Conservation (phyloP, 1,140 invertebrate species). For the Papilio aristodemus region DNA sequence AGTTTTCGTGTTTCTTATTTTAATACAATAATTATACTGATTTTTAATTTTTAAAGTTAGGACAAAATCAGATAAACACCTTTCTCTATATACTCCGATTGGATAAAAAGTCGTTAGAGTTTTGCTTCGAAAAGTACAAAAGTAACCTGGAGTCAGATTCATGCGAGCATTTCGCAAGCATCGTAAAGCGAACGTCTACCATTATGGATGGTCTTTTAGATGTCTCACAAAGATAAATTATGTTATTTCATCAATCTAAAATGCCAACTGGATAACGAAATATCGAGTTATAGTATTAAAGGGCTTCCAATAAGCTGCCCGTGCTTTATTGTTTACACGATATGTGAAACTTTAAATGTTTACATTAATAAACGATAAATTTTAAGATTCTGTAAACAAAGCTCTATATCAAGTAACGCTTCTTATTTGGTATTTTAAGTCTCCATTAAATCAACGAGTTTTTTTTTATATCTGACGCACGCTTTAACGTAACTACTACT, state of each 20-base stretch:
- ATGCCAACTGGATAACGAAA: slow-evolving; percentile 50
- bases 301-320: slow-evolving; percentile 5
- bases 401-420: background rate
- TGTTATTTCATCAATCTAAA: slow-evolving; percentile 56
- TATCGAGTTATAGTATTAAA: slow-evolving; percentile 4
- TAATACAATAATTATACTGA: too few relatives aligned
- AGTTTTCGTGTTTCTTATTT: too few relatives aligned
- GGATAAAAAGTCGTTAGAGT: background rate
- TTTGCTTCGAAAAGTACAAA: slow-evolving; percentile 23
- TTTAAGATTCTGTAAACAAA: background rate
- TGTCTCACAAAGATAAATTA: slow-evolving; percentile 59
- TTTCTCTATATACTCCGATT: too few relatives aligned
- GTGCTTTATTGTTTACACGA: slow-evolving; percentile 13
- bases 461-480: slow-evolving; percentile 2
- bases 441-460: slow-evolving; percentile 23
- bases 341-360: background rate
- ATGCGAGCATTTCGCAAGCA: slow-evolving; percentile 46
- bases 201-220: slow-evolving; percentile 60
- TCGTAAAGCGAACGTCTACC: slow-evolving; percentile 51
- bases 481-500: slow-evolving; percentile 14
- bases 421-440: slow-evolving; percentile 20
- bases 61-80: too few relatives aligned
- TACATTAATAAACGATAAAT: slow-evolving; percentile 2
- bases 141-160: slow-evolving; percentile 37
- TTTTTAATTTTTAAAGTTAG: too few relatives aligned